Evolutionary conservation across 2,797 vertebrate species (phyloP), one percentile per base, ranked within the genome.

Genomic region (Tachyglossus aculeatus): DNA sequence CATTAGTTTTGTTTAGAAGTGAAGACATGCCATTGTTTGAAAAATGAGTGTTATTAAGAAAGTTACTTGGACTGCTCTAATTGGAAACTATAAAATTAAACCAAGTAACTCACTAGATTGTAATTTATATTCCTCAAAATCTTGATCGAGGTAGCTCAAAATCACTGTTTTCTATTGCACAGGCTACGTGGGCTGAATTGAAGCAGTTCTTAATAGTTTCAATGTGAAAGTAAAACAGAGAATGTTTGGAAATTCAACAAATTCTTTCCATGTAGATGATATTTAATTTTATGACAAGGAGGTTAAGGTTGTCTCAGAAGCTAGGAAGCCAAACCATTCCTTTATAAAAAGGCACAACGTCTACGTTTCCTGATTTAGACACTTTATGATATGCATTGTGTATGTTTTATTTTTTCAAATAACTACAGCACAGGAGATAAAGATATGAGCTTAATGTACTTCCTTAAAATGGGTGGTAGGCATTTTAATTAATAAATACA

Each of bases 1-100:
- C 84, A 72, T 84, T 88, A 88, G 68, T 78, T 91, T 88, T 80
- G 57, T 78, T 85, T 82, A 83, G 78, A 83, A 79, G 32, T 72
- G 55, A 80, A 81, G 61, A 76, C 6, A 58, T 74, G 69, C 48
- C 61, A 78, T 55, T 76, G 24, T 74, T 33, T 77, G 68, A 87
- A 88, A 90, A 88, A 88, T 82, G 37, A 68, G 25, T 80, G 54
- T 84, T 84, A 85, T 82, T 86, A 80, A 37, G 44, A 36, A 25
- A 59, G 33, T 78, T 73, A 71, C 45, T 76, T 71, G 60, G 9
- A 67, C 38, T 71, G 9, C 41, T 89, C 8, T 61, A 81, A 84
- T 58, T 67, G 73, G 34, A 83, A 75, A 67, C 43, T 27, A 59
- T 65, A 67, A 84, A 87, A 87, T 84, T 69, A 83, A 75, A 87